Evolutionary conservation across 2,113 vertebrate genomes (phyloP).

Genomic region (Centropus unirufus): DNA sequence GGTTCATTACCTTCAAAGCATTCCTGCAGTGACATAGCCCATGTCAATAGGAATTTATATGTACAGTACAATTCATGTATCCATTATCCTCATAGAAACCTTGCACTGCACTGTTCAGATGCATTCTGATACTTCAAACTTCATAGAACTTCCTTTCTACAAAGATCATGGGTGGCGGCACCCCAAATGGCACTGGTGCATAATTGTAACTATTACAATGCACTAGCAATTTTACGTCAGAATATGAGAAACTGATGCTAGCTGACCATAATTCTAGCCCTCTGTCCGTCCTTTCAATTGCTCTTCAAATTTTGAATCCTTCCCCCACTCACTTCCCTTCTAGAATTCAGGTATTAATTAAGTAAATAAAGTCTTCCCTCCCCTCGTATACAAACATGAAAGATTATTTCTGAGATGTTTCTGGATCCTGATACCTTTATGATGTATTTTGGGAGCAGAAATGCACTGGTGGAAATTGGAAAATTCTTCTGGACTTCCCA

Average conservation of each 20-base stretch:
- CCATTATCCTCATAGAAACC: background rate
- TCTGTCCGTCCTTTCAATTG: background rate
- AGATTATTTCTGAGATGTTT: background rate
- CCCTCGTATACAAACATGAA: background rate
- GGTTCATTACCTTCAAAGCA: constrained; percentile 37
- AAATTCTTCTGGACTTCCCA: background rate
- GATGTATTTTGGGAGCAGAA: background rate
- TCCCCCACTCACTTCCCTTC: background rate
- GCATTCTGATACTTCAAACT: background rate
- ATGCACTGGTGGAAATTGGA: background rate
- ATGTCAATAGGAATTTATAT: background rate
- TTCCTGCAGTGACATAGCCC: background rate
- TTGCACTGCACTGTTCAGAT: constrained; percentile 5
- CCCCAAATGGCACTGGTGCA: background rate
- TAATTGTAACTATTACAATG: background rate
- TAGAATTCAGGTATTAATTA: background rate
- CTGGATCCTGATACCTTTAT: background rate
- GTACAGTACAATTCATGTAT: background rate
- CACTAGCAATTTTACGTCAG: background rate
- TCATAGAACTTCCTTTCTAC: background rate
- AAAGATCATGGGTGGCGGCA: background rate
- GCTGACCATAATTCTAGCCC: background rate
- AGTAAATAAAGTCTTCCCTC: background rate
- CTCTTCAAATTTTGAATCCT: background rate
- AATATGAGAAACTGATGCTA: background rate